A percentile compares a stretch with the other conserved stretches of the same genome.
phyloP scores from a whole-genome alignment of 2,888 invertebrate species.

The Hemicrepidius hirtus region DNA sequence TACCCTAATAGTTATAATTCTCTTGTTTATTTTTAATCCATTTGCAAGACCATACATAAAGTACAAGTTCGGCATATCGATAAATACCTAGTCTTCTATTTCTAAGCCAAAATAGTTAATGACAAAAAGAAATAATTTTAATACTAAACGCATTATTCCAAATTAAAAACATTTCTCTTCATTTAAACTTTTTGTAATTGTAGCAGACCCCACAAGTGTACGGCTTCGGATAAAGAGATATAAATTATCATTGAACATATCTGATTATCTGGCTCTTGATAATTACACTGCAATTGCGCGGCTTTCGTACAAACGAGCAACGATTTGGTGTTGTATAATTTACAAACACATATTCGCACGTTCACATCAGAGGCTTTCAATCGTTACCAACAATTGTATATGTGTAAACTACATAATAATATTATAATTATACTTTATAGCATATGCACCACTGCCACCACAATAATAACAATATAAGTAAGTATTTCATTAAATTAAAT shows the following conservation, averaged over 20 bases:
- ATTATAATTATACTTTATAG: conserved; percentile 9
- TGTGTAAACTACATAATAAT: not conserved
- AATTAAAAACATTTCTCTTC: not conserved
- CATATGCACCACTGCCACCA: not conserved
- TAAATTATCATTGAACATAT: conserved; percentile 26
- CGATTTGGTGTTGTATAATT: conserved; percentile 23
- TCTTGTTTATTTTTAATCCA: no score
- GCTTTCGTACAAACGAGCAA: conserved; percentile 16
- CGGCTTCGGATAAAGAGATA: conserved; percentile 17
- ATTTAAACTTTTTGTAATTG: not conserved
- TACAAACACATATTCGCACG: conserved; percentile 37
- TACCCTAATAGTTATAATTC: no score
- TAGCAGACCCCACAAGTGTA: not conserved
- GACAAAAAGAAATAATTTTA: no score
- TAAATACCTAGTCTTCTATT: no score
- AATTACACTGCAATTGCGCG: conserved; percentile 26
- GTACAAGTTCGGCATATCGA: no score
- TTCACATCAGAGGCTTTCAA: conserved; percentile 21
- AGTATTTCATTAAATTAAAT: not conserved
- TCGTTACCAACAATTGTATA: conserved; percentile 10
- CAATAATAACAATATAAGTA: not conserved
- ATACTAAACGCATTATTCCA: no score
- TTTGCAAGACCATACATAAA: no score
- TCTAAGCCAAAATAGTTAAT: no score
- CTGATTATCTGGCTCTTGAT: conserved; percentile 25